phyloP scores from a whole-genome alignment of 2,888 invertebrate species.

The Podabrus alpinus region DNA sequence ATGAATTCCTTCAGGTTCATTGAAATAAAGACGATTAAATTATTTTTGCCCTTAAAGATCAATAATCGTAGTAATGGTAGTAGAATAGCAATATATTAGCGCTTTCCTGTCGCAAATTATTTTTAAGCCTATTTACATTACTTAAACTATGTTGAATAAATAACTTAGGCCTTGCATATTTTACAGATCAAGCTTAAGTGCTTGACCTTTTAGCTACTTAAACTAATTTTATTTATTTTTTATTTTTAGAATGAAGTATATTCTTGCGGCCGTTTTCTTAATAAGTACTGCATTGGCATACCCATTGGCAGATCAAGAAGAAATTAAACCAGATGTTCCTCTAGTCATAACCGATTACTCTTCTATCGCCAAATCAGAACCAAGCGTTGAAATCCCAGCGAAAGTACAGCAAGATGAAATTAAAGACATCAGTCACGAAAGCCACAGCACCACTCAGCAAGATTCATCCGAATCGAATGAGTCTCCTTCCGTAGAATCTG shows the following conservation, averaged over 20 bases:
- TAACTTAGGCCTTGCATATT: background rate
- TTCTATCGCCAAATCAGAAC: conserved; percentile 50
- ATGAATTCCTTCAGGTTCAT: background rate
- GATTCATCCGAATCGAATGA: conserved; percentile 41
- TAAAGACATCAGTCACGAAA: conserved; percentile 36
- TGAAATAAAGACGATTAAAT: background rate
- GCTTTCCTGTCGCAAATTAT: conserved; percentile 1
- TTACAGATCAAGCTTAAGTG: background rate
- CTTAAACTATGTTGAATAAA: background rate
- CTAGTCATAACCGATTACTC: conserved; percentile 55
- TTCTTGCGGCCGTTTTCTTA: conserved; percentile 64
- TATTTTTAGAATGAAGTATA: conserved; percentile 66
- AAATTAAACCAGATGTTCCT: conserved; percentile 44
- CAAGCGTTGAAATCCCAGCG: background rate
- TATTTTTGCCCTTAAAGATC: background rate
- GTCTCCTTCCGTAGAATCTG: conserved; percentile 44
- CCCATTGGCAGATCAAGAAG: conserved; percentile 63
- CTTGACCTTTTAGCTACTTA: background rate
- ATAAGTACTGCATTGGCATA: conserved; percentile 60
- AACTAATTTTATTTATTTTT: conserved; percentile 16
- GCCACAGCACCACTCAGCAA: conserved; percentile 33
- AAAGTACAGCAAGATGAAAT: conserved; percentile 26
- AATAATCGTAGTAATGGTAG: background rate
- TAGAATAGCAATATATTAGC: background rate
- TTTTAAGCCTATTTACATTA: background rate